Base-by-base conservation (phyloP, 1,140 invertebrate species). In the Mya arenaria region DNA sequence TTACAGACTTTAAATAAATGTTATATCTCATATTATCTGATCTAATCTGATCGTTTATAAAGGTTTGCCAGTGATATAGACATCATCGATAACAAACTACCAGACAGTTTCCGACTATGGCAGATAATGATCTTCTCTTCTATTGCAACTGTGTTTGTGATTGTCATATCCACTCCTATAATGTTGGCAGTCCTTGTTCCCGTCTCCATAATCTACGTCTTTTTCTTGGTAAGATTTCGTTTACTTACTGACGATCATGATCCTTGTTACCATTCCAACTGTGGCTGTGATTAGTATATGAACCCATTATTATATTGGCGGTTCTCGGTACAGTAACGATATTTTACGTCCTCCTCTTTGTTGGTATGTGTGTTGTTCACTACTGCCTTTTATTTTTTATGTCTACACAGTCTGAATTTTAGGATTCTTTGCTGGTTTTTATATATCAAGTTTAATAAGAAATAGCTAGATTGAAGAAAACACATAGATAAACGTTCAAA, bases 61-160 rank as follows among this genome's bases (percentile, higher is more conserved):
- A 93, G 95, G 86, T 94, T 95, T 88, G 93, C 92, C 10, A 94
- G 94, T 88, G 96, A 96, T 86, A 88, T 94, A 88, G 93, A 90
- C 68, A 91, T 91, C 3, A 87, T 92, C 32, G 94, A 94, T 83
- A 84, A 89, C 28, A 89, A 85, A 0, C 87, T 94, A 17, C 92
- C 93, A 17, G 89, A 93, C 68, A 94, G 93, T 82, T 90, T 94
- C 5, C 88, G 92, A 52, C 90, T 91, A 36, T 87, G 88, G 6
- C 41, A 85, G n/a, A 87, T 87, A 68, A 88, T 86, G 25, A 28
- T 89, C 28, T 90, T 88, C 68, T 84, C 85, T 4, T 85, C 87
- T 4, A 28, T 89, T 13, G 83, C 85, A 37, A 86, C 87, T 10
- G 34, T 90, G 15, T 83, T 87, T 41, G 86, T 90, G 0, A 84